Base-by-base conservation (phyloP, 2,888 invertebrate genomes). In the Microlaimidae sp. region DNA sequence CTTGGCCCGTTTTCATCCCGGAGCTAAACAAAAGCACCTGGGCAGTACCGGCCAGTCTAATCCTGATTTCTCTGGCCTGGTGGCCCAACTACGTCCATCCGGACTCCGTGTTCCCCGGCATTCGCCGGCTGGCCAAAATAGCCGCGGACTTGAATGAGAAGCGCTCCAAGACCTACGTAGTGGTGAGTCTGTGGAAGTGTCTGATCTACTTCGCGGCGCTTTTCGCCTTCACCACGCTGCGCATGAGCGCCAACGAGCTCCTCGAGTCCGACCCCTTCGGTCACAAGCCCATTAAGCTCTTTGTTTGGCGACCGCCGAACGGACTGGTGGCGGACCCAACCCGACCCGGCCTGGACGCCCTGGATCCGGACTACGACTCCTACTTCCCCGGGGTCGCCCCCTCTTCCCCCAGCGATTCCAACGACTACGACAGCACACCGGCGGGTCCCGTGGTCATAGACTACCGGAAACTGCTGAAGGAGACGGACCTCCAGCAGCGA, bases 11-110 rank as follows among this genome's bases (percentile, higher is more conserved):
- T 51, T 59, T 69, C 53, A 59, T 66, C 28, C 63, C 65, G 17
- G 58, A 59, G n/a, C 56, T 65, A 3, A 56, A 60, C 29, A 64
- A 57, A 52, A 65, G 55, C 60, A 64, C 86, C 40, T 87, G 85
- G 85, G 76, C 87, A 45, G 84, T 93, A 62, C 89, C 92, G 1
- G 75, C 86, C 0, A 78, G 88, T 1, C 78, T 88, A 38, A 72
- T 88, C 52, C 79, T 89, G 63, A 82, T 88, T 59, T 93, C 93
- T 1, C 78, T 86, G 40, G 86, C 87, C 25, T 49, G 40, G 50
- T 95, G 95, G 95, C 93, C 95, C 73, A 95, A 95, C 73, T 95
- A 86, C 69, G 85, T 90, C 1, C 83, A 85, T 55, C 78, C 80
- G 55, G 80, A 85, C 63, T 88, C 90, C 54, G 82, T 86, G 0